These are phyloP conservation scores for Hyles euphorbiae DNA, from an alignment of 1,140 invertebrate genomes.

Conservation along the genomic window DNA sequence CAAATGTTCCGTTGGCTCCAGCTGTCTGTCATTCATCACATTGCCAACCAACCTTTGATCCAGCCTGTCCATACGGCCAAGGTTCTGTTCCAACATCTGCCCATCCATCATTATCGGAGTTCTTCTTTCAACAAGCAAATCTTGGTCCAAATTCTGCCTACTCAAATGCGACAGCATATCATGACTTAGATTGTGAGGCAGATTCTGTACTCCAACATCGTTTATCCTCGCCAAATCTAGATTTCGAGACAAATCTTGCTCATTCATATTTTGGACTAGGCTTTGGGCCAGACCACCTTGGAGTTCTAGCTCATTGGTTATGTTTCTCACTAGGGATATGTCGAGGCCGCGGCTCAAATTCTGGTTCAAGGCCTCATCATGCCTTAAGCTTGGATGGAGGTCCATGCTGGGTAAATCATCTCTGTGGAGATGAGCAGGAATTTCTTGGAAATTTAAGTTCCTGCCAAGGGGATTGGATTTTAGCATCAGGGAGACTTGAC, in stretches of 20 bases:
- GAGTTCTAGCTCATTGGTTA: conserved; percentile 49
- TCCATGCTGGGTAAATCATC: conserved; percentile 41
- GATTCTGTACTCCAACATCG: conserved; percentile 29
- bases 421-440: conserved; percentile 45
- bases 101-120: conserved; percentile 30
- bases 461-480: conserved; percentile 53
- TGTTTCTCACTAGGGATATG: conserved; percentile 30
- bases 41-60: conserved; percentile 33
- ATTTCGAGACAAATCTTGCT: conserved; percentile 21
- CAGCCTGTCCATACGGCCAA: conserved; percentile 23
- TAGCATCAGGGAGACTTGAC: conserved; percentile 63
- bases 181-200: conserved; percentile 40
- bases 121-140: conserved; percentile 35
- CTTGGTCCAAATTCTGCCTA: conserved; percentile 40
- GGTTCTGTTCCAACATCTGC: conserved; percentile 33
- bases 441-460: conserved; percentile 50
- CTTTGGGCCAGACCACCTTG: conserved; percentile 41
- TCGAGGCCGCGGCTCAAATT: conserved; percentile 43
- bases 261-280: conserved; percentile 40
- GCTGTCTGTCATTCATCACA: conserved; percentile 30
- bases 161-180: conserved; percentile 44
- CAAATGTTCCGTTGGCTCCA: conserved; percentile 40
- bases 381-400: conserved; percentile 22
- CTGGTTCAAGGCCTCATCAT: conserved; percentile 2
- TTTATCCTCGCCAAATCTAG: conserved; percentile 37